Conservation (phyloP, 1,140 invertebrate species). For the Drosophila pachea region DNA sequence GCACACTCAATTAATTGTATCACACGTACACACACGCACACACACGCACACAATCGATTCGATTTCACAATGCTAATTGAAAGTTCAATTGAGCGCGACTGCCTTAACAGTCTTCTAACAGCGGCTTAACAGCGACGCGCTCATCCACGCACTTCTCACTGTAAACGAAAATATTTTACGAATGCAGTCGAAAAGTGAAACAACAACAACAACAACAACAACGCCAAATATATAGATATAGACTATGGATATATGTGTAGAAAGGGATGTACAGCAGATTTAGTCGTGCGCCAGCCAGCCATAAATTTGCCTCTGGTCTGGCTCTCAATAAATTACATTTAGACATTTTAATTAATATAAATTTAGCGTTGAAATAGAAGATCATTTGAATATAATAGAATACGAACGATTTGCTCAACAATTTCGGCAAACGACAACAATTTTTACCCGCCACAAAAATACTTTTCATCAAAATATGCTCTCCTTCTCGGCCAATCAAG, state of each 20-base stretch:
- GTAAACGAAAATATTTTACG: neutral
- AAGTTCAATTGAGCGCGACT: constrained; percentile 15
- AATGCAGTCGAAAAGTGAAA: neutral
- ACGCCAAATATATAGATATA: constrained; percentile 4
- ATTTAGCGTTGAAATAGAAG: constrained; percentile 63
- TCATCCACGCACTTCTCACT: constrained; percentile 54
- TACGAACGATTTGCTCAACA: constrained; percentile 32
- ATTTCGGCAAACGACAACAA: constrained; percentile 33
- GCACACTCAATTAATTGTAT: constrained; percentile 52
- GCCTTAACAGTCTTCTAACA: constrained; percentile 32
- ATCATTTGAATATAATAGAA: constrained; percentile 25
- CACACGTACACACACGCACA: constrained; percentile 14
- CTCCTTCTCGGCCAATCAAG: neutral
- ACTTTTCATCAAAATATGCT: constrained; percentile 32
- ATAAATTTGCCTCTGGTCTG: constrained; percentile 36
- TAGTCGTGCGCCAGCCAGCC: neutral
- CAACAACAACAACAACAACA: constrained; percentile 24
- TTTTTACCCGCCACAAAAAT: constrained; percentile 35
- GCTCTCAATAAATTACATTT: constrained; percentile 60
- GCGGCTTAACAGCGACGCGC: constrained; percentile 28
- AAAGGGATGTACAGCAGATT: neutral
- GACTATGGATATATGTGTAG: neutral
- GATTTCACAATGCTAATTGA: constrained; percentile 34
- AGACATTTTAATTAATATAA: constrained; percentile 75
- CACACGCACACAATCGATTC: constrained; percentile 33